Percentiles rank a stretch among this genome's conserved stretches.
These are phyloP conservation scores for Himalopsyche anomala DNA, from an alignment of 2,888 invertebrate species.

Conservation along the genomic window DNA sequence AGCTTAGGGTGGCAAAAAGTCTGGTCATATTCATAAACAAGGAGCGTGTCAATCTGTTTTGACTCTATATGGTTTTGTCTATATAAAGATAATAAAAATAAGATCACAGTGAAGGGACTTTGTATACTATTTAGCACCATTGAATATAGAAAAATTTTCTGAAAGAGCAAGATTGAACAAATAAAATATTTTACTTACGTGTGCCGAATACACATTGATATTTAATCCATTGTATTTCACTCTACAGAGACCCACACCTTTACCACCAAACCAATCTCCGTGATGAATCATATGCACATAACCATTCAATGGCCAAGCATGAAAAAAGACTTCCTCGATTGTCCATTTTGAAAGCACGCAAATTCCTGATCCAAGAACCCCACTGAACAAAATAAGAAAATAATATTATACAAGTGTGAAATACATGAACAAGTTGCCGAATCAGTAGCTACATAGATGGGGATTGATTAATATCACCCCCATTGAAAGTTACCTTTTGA, in stretches of 20 bases:
- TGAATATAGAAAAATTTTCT: too few species aligned
- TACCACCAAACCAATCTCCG: conserved; percentile 99
- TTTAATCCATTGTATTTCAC: conserved; percentile 81
- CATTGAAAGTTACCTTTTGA: too few species aligned
- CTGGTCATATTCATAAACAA: too few species aligned
- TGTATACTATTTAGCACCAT: too few species aligned
- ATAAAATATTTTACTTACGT: conserved; percentile 80
- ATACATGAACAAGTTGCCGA: background rate
- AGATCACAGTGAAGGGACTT: too few species aligned
- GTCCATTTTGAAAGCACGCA: conserved; percentile 90
- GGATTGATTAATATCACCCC: too few species aligned
- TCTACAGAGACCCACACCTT: conserved; percentile 91
- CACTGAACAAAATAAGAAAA: conserved; percentile 76
- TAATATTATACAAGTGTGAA: conserved; percentile 41
- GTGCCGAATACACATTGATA: conserved; percentile 93
- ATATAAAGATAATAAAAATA: too few species aligned
- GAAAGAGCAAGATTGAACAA: background rate
- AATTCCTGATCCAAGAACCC: conserved; percentile 93
- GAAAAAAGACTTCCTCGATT: conserved; percentile 91
- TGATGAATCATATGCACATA: conserved; percentile 96
- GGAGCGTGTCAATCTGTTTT: too few species aligned
- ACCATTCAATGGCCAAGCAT: conserved; percentile 97
- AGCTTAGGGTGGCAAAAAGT: too few species aligned
- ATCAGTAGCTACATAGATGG: too few species aligned
- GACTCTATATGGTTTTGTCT: too few species aligned